Evolutionary conservation across 2,113 vertebrate genomes (phyloP).

Genomic region (Perccottus glenii): DNA sequence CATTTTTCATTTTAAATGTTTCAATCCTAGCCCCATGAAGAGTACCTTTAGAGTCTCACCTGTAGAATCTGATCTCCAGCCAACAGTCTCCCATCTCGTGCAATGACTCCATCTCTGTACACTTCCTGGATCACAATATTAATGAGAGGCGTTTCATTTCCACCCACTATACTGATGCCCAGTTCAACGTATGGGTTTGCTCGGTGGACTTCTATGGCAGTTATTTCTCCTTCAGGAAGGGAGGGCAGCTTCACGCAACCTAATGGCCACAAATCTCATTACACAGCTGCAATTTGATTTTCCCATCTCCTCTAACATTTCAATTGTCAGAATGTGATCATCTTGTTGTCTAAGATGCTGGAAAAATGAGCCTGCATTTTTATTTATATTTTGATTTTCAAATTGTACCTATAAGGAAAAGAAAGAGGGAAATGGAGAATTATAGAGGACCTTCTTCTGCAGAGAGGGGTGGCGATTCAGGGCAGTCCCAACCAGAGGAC

Average conservation of each 20-base stretch:
- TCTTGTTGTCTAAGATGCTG: constrained; percentile 10
- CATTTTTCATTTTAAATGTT: too few relatives aligned
- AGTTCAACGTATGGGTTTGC: constrained; percentile 95
- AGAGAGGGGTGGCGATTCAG: constrained; percentile 75
- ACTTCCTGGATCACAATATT: constrained; percentile 99
- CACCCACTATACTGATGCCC: constrained; percentile 96
- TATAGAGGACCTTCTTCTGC: constrained; percentile 69
- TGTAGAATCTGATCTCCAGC: constrained; percentile 98
- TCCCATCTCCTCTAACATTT: constrained; percentile 7
- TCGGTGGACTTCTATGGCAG: constrained; percentile 94
- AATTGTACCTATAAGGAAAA: not conserved
- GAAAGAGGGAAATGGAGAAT: too few relatives aligned
- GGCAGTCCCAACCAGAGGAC: constrained; percentile 81
- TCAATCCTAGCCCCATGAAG: too few relatives aligned
- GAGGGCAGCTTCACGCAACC: constrained; percentile 86
- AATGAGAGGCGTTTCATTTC: constrained; percentile 97
- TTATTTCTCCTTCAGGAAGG: constrained; percentile 97
- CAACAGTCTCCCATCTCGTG: constrained; percentile 93
- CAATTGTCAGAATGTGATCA: constrained; percentile 24
- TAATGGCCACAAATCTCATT: constrained; percentile 39
- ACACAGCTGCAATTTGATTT: constrained; percentile 19
- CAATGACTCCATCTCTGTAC: constrained; percentile 95
- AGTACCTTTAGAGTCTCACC: constrained; percentile 64
- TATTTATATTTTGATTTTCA: constrained; percentile 14
- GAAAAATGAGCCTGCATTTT: constrained; percentile 1